These are phyloP conservation scores for Manduca sexta DNA, from an alignment of 1,140 invertebrate genomes.

Conservation along the genomic window DNA sequence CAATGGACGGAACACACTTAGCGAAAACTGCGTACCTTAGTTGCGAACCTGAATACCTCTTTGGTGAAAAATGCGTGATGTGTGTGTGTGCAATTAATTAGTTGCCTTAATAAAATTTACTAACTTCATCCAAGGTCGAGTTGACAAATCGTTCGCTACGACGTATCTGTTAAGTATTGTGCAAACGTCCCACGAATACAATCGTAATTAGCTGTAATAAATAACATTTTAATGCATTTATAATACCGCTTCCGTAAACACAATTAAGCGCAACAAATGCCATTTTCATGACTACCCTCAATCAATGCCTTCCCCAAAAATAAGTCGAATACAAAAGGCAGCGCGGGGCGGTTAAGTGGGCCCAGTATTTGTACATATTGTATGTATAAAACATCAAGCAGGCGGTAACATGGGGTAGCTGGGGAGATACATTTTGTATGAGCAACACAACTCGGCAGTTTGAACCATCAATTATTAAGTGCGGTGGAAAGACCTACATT, in stretches of 20 bases:
- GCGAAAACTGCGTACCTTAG: too few relatives aligned
- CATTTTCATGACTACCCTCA: constrained; percentile 9
- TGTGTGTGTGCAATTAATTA: too few relatives aligned
- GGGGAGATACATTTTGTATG: constrained; percentile 65
- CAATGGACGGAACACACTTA: too few relatives aligned
- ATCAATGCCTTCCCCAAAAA: constrained; percentile 28
- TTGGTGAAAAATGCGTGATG: too few relatives aligned
- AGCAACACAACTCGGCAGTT: constrained; percentile 72
- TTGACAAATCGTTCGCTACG: background rate
- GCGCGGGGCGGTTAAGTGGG: constrained; percentile 20
- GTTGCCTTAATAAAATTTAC: background rate
- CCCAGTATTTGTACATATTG: constrained; percentile 31
- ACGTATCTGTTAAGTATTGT: too few relatives aligned
- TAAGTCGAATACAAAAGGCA: constrained; percentile 27
- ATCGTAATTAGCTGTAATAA: too few relatives aligned
- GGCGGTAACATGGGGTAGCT: constrained; percentile 56
- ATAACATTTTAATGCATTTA: background rate
- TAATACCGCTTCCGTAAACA: background rate
- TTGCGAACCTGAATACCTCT: too few relatives aligned
- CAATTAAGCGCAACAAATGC: constrained; percentile 6
- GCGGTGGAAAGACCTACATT: constrained; percentile 45
- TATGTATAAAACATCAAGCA: constrained; percentile 36
- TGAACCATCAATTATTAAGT: constrained; percentile 67
- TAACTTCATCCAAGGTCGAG: background rate
- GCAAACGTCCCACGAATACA: too few relatives aligned